A percentile compares a stretch with the other conserved stretches of the same genome.
Evolutionary conservation across 1,140 invertebrate genomes (phyloP).

Genomic region (Brachionus plicatilis): DNA sequence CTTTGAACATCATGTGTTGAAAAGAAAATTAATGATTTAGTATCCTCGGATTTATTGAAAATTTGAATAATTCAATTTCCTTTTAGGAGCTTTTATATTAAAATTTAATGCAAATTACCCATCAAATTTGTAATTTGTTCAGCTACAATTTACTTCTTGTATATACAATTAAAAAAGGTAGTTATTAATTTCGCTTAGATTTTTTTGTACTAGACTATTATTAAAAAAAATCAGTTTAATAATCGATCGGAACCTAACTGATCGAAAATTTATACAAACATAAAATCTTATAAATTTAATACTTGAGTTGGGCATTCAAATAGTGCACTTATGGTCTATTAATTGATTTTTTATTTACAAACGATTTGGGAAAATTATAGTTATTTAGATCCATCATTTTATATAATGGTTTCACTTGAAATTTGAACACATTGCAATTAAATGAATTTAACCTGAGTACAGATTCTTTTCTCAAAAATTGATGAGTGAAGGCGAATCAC

Average conservation of each 20-base stretch:
- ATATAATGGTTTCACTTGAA: not conserved
- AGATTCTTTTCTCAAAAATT: not conserved
- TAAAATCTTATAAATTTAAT: not conserved
- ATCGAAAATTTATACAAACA: not conserved
- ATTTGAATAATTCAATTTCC: not conserved
- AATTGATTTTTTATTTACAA: constrained; percentile 3
- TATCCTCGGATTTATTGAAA: not conserved
- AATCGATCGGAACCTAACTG: not conserved
- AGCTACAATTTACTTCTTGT: not conserved
- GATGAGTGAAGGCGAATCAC: not conserved
- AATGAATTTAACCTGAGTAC: not conserved
- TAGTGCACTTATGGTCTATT: not conserved
- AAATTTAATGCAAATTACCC: not conserved
- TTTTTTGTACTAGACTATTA: not conserved
- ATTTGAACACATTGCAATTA: not conserved
- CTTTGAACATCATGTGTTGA: not conserved
- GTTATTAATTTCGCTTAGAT: not conserved
- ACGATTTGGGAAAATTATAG: not conserved
- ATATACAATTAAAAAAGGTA: not conserved
- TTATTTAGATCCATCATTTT: not conserved
- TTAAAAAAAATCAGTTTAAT: not conserved
- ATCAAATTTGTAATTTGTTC: not conserved
- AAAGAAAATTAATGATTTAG: not conserved
- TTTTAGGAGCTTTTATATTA: not conserved
- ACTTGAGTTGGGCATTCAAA: not conserved